phyloP scores from a whole-genome alignment of 2,888 invertebrate species.

The Tipula vernalis region DNA sequence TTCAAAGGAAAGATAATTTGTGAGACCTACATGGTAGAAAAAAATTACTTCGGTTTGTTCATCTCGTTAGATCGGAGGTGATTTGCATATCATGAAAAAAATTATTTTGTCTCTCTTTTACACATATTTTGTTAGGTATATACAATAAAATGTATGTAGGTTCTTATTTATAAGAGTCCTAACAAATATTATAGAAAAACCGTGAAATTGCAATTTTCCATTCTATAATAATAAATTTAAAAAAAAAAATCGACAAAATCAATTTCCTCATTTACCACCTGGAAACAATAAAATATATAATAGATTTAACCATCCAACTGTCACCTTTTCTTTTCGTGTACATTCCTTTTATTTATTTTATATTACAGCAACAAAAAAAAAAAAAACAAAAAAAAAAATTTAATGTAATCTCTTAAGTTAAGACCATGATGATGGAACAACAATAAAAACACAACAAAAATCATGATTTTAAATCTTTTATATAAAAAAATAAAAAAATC shows the following conservation, averaged over 20 bases:
- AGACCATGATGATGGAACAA: neutral
- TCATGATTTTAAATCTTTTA: neutral
- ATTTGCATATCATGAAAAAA: neutral
- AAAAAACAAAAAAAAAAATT: neutral
- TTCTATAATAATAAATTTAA: neutral
- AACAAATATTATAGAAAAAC: neutral
- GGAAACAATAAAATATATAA: neutral
- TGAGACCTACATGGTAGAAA: neutral
- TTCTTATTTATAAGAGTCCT: neutral
- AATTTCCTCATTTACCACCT: slow-evolving; percentile 11
- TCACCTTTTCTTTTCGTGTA: neutral
- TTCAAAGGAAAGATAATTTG: neutral
- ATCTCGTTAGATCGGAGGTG: neutral
- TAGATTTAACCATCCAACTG: neutral
- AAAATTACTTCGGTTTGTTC: neutral
- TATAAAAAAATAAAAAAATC: neutral
- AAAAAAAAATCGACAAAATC: neutral
- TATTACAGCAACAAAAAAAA: neutral
- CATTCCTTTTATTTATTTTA: neutral
- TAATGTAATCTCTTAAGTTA: neutral
- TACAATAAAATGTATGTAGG: neutral
- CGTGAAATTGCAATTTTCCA: slow-evolving; percentile 7
- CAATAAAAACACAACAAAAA: neutral
- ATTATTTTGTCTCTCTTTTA: neutral
- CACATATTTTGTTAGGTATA: neutral